Evolutionary conservation across 2,797 vertebrate species (phyloP).

Genomic region (Oceanodroma leucorhoa): DNA sequence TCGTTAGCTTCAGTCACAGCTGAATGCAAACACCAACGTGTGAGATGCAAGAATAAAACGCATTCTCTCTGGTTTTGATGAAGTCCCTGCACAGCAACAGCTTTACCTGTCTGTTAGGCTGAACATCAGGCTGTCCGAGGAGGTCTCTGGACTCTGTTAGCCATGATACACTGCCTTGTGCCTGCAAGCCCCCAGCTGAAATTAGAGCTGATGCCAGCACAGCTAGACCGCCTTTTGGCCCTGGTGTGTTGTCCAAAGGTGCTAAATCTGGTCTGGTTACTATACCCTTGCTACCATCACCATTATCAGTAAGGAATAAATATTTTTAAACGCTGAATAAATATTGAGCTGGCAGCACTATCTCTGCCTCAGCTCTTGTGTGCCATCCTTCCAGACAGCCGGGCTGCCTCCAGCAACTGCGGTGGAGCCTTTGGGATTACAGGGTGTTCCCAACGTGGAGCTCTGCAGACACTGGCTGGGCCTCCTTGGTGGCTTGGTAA

Average conservation of each 20-base stretch:
- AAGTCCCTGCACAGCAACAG: not conserved
- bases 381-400: not conserved
- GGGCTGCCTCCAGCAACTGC: not conserved
- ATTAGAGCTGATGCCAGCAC: not conserved
- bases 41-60: not conserved
- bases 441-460: not conserved
- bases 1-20: fast-evolving
- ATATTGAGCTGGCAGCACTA: not conserved
- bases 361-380: not conserved
- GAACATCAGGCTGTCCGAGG: fast-evolving
- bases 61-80: not conserved
- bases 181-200: not conserved
- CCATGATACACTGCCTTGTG: fast-evolving
- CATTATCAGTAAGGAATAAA: not conserved
- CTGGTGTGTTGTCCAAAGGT: not conserved
- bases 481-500: not conserved
- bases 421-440: not conserved
- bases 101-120: not conserved
- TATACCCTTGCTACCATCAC: not conserved
- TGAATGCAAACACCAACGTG: not conserved
- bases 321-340: not conserved
- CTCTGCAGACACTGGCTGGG: not conserved
- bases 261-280: not conserved
- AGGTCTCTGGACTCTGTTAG: not conserved
- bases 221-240: not conserved